phyloP scores from a whole-genome alignment of 1,140 invertebrate genomes.

The Neuroterus valhalla region DNA sequence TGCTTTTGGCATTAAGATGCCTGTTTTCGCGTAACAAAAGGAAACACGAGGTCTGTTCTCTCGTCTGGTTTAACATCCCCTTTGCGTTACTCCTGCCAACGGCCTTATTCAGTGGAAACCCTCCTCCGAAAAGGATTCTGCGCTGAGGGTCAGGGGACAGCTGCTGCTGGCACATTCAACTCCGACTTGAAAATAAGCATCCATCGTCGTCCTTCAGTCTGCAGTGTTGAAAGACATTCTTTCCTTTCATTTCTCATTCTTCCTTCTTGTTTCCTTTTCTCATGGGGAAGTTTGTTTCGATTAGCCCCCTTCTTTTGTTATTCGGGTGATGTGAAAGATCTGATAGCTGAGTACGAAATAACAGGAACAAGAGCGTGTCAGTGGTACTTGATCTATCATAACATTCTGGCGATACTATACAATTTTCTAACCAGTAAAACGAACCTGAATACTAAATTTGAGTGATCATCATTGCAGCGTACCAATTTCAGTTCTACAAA shows the following conservation, averaged over 20 bases:
- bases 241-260: neutral
- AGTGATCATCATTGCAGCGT: too few relatives aligned
- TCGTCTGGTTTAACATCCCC: neutral
- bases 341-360: too few relatives aligned
- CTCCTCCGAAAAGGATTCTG: slow-evolving; percentile 20
- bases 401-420: too few relatives aligned
- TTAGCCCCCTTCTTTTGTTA: too few relatives aligned
- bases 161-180: slow-evolving; percentile 12
- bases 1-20: neutral
- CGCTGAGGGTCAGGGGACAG: slow-evolving; percentile 4
- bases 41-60: neutral
- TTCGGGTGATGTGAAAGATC: too few relatives aligned
- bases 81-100: neutral
- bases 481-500: too few relatives aligned
- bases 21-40: slow-evolving; percentile 17
- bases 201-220: slow-evolving; percentile 4
- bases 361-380: too few relatives aligned
- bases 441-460: too few relatives aligned
- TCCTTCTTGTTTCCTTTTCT: neutral
- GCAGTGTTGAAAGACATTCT: neutral
- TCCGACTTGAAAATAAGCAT: neutral
- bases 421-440: too few relatives aligned
- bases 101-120: slow-evolving; percentile 11
- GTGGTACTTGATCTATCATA: too few relatives aligned
- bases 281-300: neutral